Base-by-base conservation (phyloP, 1,140 invertebrate species). In the Wiebesia pumilae region DNA sequence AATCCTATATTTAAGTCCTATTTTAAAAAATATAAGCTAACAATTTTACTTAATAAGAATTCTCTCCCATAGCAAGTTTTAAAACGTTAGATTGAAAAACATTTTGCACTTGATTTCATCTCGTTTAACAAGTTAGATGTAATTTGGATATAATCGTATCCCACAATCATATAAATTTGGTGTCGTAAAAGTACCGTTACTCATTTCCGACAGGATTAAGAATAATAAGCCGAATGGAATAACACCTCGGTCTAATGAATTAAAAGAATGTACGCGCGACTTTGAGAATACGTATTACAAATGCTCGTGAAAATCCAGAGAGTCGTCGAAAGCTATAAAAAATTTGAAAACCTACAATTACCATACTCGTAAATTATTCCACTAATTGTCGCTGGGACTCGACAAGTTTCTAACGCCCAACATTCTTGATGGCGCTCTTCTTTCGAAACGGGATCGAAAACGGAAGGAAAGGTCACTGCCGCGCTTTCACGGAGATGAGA, bases 301-400 rank as follows among this genome's bases (percentile, higher is more conserved):
- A 71, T 71, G 69, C 69, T 71, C 69, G 21, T 71, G 40, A 71
- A 71, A 71, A 43, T 43, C 71, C 38, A 24, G 9, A 40, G 71
- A 75, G n/a, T 75, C 9, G 38, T 75, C 71, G 71, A 75, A 75
- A 75, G 71, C 71, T 21, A 43, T 75, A 75, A 75, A 43, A 75
- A 40, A 43, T 75, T 75, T 24, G n/a, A 51, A 54, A 54, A 51
- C 33, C 19, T 69, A 10, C 33, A 65, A 84, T 84, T 58, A 84
- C 71, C 71, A 84, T 77, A 77, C 51, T 77, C 51, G 69, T 73
- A 77, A 77, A 77, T 77, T 58, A 75, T 73, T 84, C 83, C n/a
- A 77, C 73, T 62, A 79, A 79, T 79, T 79, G 77, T 43, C 77
- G 30, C 9, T 19, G n/a, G 24, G 77, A 58, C 47, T 75, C 38